Conservation (phyloP, 2,797 vertebrate species). For the Falco concolor region DNA sequence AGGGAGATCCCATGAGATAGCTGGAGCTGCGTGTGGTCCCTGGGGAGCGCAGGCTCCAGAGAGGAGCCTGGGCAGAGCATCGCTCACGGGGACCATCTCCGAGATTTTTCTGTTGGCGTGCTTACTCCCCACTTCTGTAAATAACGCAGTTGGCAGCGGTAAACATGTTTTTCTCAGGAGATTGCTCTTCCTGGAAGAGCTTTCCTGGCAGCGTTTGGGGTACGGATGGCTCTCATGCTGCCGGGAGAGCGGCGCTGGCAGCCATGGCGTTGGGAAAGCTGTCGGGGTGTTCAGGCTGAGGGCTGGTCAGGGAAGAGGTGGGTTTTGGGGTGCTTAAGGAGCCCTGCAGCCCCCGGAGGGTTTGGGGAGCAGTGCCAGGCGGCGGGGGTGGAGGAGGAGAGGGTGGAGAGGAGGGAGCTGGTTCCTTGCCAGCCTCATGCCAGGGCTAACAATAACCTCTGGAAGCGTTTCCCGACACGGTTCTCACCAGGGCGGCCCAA, state of each 20-base stretch:
- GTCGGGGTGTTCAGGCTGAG: fast-evolving
- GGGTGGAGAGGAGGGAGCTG: conserved; percentile 29
- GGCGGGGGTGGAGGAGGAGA: neutral
- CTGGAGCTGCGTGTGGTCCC: fast-evolving
- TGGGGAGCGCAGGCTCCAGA: neutral
- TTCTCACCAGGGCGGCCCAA: conserved; percentile 42
- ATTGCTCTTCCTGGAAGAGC: conserved; percentile 26
- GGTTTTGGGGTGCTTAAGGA: neutral
- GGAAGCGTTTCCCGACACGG: neutral
- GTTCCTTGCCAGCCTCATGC: conserved; percentile 44
- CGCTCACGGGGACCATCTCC: fast-evolving
- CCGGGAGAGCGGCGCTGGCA: neutral
- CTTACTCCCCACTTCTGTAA: neutral
- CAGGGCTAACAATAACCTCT: conserved; percentile 48
- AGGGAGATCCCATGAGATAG: neutral
- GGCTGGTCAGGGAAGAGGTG: neutral
- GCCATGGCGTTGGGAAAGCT: fast-evolving
- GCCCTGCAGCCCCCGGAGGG: neutral
- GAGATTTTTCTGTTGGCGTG: neutral
- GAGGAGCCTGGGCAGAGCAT: neutral
- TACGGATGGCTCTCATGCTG: neutral
- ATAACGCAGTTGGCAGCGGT: neutral
- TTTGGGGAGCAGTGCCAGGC: neutral
- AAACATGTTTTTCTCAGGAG: conserved; percentile 53
- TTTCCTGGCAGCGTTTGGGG: neutral